phyloP scores from a whole-genome alignment of 2,797 vertebrate genomes.

The Rousettus madagascariensis region DNA sequence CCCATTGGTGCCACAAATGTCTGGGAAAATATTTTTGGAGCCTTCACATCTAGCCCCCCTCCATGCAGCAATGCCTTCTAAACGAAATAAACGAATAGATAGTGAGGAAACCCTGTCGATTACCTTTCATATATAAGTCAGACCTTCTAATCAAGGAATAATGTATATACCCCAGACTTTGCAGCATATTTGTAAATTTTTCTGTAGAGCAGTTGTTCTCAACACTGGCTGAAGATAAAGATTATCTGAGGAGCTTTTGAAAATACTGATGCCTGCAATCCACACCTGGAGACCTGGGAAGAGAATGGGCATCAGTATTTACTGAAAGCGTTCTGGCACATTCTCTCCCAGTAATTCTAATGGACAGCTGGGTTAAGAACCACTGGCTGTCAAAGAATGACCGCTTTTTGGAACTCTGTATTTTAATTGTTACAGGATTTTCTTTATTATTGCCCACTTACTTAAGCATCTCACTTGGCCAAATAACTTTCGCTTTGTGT shows the following conservation, averaged over 20 bases:
- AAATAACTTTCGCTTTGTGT: not conserved
- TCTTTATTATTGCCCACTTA: not conserved
- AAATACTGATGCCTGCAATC: not conserved
- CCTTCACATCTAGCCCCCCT: not conserved
- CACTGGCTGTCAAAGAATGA: not conserved
- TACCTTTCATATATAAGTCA: not conserved
- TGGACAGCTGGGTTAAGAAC: not conserved
- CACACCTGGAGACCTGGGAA: not conserved
- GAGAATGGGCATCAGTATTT: not conserved
- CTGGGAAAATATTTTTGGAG: constrained; percentile 12
- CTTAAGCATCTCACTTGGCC: not conserved
- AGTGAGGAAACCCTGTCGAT: not conserved
- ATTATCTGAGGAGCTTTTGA: not conserved
- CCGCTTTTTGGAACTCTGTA: not conserved
- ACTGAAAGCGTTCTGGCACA: not conserved
- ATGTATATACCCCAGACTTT: not conserved
- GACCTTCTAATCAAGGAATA: not conserved
- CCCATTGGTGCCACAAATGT: not conserved
- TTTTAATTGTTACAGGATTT: not conserved
- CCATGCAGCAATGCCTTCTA: not conserved
- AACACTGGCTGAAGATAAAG: not conserved
- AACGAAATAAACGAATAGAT: not conserved
- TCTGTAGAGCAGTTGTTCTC: not conserved
- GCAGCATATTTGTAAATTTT: not conserved
- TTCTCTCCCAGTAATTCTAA: not conserved